Evolutionary conservation across 2,797 vertebrate genomes (phyloP).

Genomic region (Sorex maritimensis): DNA sequence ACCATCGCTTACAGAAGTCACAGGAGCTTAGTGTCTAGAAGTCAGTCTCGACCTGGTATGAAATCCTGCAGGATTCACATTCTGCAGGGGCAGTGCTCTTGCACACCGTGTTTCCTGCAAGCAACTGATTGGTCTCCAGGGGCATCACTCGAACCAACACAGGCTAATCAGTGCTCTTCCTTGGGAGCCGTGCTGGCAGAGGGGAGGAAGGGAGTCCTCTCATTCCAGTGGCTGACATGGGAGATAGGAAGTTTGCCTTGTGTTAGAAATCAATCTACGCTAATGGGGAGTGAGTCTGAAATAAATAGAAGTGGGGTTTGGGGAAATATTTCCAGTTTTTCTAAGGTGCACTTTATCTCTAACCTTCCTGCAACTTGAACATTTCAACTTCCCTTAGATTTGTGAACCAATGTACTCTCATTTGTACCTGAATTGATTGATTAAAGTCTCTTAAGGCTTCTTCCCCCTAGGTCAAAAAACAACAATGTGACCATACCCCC

Average conservation of each 20-base stretch:
- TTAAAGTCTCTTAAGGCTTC: background rate
- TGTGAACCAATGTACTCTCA: background rate
- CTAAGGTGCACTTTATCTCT: background rate
- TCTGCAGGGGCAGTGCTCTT: background rate
- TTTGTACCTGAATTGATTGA: background rate
- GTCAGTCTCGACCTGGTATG: background rate
- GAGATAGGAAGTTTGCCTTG: background rate
- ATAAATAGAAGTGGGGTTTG: background rate
- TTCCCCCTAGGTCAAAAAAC: background rate
- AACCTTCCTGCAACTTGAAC: background rate
- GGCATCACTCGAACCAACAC: slow-evolving; percentile 20
- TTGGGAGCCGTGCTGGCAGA: background rate
- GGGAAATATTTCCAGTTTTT: background rate
- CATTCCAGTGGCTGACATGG: background rate
- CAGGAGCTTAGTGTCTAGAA: background rate
- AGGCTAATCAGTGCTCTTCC: background rate
- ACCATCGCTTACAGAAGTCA: background rate
- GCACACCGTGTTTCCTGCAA: background rate
- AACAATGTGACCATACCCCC: background rate
- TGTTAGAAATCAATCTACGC: background rate
- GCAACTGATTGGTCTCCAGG: background rate
- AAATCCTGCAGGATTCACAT: background rate
- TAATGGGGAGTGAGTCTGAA: background rate
- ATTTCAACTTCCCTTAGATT: background rate
- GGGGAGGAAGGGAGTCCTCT: background rate